Percentiles rank a stretch among this genome's conserved stretches.
Conservation (phyloP, 1,140 invertebrate genomes). For the Macrosteles quadrilineatus region DNA sequence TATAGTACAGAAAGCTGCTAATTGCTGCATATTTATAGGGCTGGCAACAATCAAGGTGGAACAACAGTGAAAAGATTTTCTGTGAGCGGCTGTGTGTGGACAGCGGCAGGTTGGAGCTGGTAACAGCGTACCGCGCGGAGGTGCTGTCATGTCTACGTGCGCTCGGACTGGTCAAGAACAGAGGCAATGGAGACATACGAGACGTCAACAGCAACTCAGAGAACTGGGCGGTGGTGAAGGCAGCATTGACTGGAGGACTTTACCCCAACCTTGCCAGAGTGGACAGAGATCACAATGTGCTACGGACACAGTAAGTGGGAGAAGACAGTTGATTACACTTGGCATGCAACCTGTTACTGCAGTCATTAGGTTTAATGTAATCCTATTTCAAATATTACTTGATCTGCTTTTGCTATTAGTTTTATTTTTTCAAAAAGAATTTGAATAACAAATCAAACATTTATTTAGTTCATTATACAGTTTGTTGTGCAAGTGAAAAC, state of each 20-base stretch:
- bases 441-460: no score
- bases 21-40: constrained; percentile 47
- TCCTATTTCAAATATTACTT: no score
- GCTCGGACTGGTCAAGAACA: constrained; percentile 75
- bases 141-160: constrained; percentile 84
- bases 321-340: no score
- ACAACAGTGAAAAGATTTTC: constrained; percentile 70
- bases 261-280: constrained; percentile 85
- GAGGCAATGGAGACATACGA: constrained; percentile 65
- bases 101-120: constrained; percentile 83
- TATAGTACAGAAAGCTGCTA: no score
- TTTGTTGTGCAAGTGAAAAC: no score
- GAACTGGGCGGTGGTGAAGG: constrained; percentile 92
- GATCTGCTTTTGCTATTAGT: no score
- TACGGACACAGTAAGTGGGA: constrained; percentile 61
- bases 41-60: constrained; percentile 66
- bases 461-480: no score
- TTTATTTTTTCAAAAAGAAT: no score
- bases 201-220: constrained; percentile 83
- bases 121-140: constrained; percentile 73
- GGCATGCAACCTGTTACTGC: no score
- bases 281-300: constrained; percentile 58
- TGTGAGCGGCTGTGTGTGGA: constrained; percentile 81
- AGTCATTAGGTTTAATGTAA: no score
- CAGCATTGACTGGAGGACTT: constrained; percentile 79